These are phyloP conservation scores for Zaprionus ghesquierei DNA, from an alignment of 1,140 invertebrate species.

Conservation along the genomic window DNA sequence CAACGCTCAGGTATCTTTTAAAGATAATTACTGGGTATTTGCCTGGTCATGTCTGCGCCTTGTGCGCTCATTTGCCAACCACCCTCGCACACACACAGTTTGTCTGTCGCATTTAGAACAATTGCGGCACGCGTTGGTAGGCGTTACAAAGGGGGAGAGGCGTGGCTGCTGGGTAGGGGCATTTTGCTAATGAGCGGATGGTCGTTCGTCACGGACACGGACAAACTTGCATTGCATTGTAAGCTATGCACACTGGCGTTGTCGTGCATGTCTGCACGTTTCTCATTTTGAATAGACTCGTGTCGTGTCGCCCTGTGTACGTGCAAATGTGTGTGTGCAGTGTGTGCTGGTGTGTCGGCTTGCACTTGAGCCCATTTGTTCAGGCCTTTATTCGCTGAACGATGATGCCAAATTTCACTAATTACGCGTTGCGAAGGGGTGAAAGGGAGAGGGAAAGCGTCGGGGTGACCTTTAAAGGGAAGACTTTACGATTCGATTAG, in stretches of 20 bases:
- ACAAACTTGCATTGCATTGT: slow-evolving; percentile 38
- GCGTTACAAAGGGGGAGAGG: neutral
- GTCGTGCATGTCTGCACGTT: slow-evolving; percentile 61
- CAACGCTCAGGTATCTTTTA: neutral
- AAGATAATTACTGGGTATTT: slow-evolving; percentile 2
- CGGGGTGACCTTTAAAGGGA: slow-evolving; percentile 48
- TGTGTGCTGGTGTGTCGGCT: slow-evolving; percentile 7
- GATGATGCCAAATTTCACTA: slow-evolving; percentile 74
- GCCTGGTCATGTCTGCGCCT: neutral
- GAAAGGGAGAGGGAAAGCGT: neutral
- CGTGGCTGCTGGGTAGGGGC: slow-evolving; percentile 5
- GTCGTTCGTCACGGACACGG: slow-evolving; percentile 47
- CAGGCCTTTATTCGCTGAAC: slow-evolving; percentile 35
- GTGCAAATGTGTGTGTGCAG: neutral
- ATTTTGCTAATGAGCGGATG: slow-evolving; percentile 69
- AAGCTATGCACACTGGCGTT: slow-evolving; percentile 12
- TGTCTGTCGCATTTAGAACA: slow-evolving; percentile 44
- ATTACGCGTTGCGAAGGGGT: slow-evolving; percentile 47
- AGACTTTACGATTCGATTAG: slow-evolving; percentile 40
- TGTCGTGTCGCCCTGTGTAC: neutral
- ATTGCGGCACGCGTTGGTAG: slow-evolving; percentile 32
- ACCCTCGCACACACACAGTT: slow-evolving; percentile 4
- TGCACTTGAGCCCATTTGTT: slow-evolving; percentile 58
- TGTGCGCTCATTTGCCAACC: slow-evolving; percentile 12
- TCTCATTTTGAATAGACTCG: slow-evolving; percentile 47